phyloP scores from a whole-genome alignment of 2,113 vertebrate species.

The Burhinus bistriatus region DNA sequence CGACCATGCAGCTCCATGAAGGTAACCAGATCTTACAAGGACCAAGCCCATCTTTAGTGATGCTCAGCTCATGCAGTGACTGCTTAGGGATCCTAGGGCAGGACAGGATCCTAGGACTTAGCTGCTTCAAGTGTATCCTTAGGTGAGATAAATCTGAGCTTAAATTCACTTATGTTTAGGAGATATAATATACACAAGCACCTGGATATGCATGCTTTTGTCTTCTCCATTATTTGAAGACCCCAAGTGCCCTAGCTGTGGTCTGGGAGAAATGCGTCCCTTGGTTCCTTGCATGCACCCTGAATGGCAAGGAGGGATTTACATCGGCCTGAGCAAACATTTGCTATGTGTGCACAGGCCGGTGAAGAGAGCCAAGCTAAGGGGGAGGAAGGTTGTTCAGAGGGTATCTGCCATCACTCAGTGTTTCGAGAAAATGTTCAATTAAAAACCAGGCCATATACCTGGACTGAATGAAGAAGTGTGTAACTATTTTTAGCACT shows the following conservation, averaged over 20 bases:
- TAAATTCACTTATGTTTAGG: neutral
- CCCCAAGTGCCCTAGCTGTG: slow-evolving; percentile 37
- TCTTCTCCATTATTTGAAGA: neutral
- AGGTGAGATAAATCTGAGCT: neutral
- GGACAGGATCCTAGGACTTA: neutral
- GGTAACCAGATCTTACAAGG: neutral
- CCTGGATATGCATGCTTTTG: neutral
- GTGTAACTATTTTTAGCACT: neutral
- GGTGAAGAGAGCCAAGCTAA: neutral
- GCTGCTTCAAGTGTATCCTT: neutral
- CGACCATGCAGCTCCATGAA: neutral
- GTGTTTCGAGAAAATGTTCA: neutral
- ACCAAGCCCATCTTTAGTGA: neutral
- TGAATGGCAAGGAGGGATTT: slow-evolving; percentile 36
- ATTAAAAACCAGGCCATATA: neutral
- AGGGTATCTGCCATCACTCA: neutral
- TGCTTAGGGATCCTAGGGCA: neutral
- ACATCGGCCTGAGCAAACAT: rapidly evolving
- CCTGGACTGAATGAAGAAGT: neutral
- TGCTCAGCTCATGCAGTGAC: neutral
- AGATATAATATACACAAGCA: neutral
- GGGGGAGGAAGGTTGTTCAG: rapidly evolving
- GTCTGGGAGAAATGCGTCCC: slow-evolving; percentile 29
- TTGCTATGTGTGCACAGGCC: neutral
- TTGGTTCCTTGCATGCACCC: slow-evolving; percentile 36